Base-by-base conservation (phyloP, 1,140 invertebrate genomes). In the Conopomorpha cramerella region DNA sequence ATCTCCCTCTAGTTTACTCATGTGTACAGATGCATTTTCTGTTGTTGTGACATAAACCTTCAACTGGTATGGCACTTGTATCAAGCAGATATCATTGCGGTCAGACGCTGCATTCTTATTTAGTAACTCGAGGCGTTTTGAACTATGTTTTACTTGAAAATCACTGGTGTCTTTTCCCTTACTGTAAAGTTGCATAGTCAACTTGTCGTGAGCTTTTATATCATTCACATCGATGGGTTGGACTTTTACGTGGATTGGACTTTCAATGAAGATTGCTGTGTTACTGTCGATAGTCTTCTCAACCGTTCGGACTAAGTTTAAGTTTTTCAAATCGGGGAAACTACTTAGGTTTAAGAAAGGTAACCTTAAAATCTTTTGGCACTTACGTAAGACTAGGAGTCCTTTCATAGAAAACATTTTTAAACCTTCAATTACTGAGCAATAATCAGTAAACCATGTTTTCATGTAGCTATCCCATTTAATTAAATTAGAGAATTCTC, bases 361-460 rank as follows among this genome's bases (percentile, higher is more conserved):
- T 77, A 78, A 76, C 73, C 77, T 79, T 63, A 77, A 72, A 67
- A 74, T 59, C 39, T 68, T 76, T 43, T 68, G 55, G 43, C 64
- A 63, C 53, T 76, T 76, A 59, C 67, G 57, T 64, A 71, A 61
- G 43, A 66, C 51, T 27, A 60, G 48, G 18, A 58, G 57, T 23
- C 55, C 52, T 18, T 40, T 41, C 26, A 65, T 27, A 13, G 56
- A 53, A 29, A 71, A 68, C 67, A 76, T 71, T 43, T 50, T 59
- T 19, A 11, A 30, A 16, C n/a, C n/a, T n/a, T n/a, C n/a, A n/a
- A n/a, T n/a, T n/a, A n/a, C n/a, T n/a, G n/a, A n/a, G n/a, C n/a
- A n/a, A n/a, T n/a, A n/a, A n/a, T n/a, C n/a, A n/a, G n/a, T n/a
- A n/a, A n/a, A n/a, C n/a, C n/a, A n/a, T n/a, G n/a, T n/a, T n/a